Percentiles rank a stretch among this genome's conserved stretches.
Evolutionary conservation across 2,888 invertebrate genomes (phyloP).

Genomic region (Thumatha senex): DNA sequence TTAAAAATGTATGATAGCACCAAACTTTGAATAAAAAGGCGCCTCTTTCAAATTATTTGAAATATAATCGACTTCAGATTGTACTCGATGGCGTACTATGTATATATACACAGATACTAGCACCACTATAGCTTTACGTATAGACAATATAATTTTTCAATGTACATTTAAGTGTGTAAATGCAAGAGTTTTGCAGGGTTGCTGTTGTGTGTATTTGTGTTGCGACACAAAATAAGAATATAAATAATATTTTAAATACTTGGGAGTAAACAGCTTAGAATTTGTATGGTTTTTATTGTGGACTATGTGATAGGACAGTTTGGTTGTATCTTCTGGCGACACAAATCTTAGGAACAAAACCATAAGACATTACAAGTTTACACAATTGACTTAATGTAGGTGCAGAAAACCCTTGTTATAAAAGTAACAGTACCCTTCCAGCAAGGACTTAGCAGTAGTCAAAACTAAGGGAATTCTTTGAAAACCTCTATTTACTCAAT

Average conservation of each 20-base stretch:
- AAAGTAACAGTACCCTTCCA: neutral
- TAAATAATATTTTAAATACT: neutral
- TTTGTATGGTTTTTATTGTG: neutral
- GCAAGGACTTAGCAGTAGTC: neutral
- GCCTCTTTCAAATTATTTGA: neutral
- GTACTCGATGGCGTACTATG: constrained; percentile 37
- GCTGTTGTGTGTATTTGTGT: constrained; percentile 16
- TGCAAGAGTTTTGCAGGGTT: constrained; percentile 39
- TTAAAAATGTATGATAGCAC: constrained; percentile 57
- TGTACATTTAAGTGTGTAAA: constrained; percentile 41
- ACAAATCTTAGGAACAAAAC: constrained; percentile 4
- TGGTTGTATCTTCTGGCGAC: neutral
- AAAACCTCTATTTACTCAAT: constrained; percentile 16
- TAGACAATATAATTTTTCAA: constrained; percentile 38
- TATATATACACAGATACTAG: constrained; percentile 48
- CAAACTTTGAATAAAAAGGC: constrained; percentile 44
- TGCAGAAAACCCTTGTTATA: neutral
- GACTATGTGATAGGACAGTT: too few species aligned
- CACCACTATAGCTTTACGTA: constrained; percentile 58
- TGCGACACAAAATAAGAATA: neutral
- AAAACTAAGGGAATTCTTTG: constrained; percentile 21
- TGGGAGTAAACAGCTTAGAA: neutral
- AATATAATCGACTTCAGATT: constrained; percentile 32
- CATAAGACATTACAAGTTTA: constrained; percentile 31
- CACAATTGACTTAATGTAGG: constrained; percentile 43